These are phyloP conservation scores for Apeltes quadracus DNA, from an alignment of 2,113 vertebrate genomes.

Conservation along the genomic window DNA sequence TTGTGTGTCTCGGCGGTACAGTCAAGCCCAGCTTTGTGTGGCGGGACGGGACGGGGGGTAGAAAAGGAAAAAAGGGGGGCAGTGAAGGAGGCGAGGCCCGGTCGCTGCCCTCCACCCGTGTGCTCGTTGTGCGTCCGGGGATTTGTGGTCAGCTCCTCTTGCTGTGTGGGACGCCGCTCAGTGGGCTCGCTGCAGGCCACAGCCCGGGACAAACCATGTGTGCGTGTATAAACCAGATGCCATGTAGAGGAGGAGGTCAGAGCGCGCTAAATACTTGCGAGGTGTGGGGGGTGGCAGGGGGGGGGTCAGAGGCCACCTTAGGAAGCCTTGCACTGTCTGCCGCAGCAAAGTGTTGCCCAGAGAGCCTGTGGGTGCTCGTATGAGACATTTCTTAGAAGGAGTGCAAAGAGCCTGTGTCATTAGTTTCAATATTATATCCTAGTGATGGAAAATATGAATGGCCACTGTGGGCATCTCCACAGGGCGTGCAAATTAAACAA, in stretches of 20 bases:
- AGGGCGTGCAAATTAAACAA: slow-evolving; percentile 58
- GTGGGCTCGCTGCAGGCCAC: slow-evolving; percentile 51
- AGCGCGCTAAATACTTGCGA: no score
- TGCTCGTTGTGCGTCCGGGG: slow-evolving; percentile 48
- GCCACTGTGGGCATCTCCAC: slow-evolving; percentile 47
- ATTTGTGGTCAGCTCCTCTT: slow-evolving; percentile 46
- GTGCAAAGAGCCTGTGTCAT: slow-evolving; percentile 54
- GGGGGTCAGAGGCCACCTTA: slow-evolving; percentile 31
- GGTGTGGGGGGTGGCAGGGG: slow-evolving; percentile 30
- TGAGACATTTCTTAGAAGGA: slow-evolving; percentile 36
- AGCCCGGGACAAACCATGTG: slow-evolving; percentile 54
- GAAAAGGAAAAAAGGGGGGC: slow-evolving; percentile 18
- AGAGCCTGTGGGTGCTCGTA: slow-evolving; percentile 49
- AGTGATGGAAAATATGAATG: slow-evolving; percentile 62
- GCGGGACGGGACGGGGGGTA: slow-evolving; percentile 20
- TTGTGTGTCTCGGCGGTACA: slow-evolving; percentile 39
- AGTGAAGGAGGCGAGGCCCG: neutral
- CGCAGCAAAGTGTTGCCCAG: slow-evolving; percentile 56
- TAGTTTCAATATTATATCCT: slow-evolving; percentile 67
- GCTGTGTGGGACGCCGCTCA: slow-evolving; percentile 31
- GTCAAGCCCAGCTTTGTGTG: slow-evolving; percentile 59
- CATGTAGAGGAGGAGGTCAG: slow-evolving; percentile 66
- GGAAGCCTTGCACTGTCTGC: slow-evolving; percentile 53
- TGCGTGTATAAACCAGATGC: slow-evolving; percentile 74
- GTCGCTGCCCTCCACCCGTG: slow-evolving; percentile 54